These are phyloP conservation scores for Xiphophorus couchianus DNA, from an alignment of 2,113 vertebrate genomes.

Conservation along the genomic window DNA sequence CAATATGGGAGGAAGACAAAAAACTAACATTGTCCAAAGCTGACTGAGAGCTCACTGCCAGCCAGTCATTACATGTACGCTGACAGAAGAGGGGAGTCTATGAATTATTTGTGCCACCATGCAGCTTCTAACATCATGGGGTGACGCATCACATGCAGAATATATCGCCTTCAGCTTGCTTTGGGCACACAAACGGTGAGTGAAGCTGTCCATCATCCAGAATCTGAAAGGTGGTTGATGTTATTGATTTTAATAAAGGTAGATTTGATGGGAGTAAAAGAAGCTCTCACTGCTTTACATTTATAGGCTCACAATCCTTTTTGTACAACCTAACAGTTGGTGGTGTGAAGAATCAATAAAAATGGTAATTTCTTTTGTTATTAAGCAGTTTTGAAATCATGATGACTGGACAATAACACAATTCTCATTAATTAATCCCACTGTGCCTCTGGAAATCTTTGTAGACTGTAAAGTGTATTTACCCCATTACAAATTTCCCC, in stretches of 20 bases:
- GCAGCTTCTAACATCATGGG: conserved; percentile 18
- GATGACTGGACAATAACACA: neutral
- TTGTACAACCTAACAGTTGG: neutral
- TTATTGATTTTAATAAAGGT: conserved; percentile 59
- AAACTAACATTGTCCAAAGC: conserved; percentile 30
- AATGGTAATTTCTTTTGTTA: conserved; percentile 2
- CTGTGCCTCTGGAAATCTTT: neutral
- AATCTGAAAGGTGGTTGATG: conserved; percentile 45
- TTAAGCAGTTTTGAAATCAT: neutral
- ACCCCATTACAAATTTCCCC: neutral
- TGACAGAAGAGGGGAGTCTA: conserved; percentile 34
- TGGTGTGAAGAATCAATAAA: conserved; percentile 33
- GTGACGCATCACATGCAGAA: conserved; percentile 35
- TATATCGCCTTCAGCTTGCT: conserved; percentile 27
- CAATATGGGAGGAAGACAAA: conserved; percentile 31
- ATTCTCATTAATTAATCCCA: conserved; percentile 1
- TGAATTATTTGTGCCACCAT: conserved; percentile 54
- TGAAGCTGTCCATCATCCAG: conserved; percentile 44
- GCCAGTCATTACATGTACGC: conserved; percentile 39
- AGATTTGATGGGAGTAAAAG: conserved; percentile 30
- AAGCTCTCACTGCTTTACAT: conserved; percentile 53
- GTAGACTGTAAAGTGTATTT: neutral
- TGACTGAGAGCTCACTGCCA: conserved; percentile 46
- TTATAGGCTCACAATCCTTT: conserved; percentile 38
- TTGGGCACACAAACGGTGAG: conserved; percentile 18